These are phyloP conservation scores for Panulirus ornatus DNA, from an alignment of 1,140 invertebrate genomes.

Conservation along the genomic window DNA sequence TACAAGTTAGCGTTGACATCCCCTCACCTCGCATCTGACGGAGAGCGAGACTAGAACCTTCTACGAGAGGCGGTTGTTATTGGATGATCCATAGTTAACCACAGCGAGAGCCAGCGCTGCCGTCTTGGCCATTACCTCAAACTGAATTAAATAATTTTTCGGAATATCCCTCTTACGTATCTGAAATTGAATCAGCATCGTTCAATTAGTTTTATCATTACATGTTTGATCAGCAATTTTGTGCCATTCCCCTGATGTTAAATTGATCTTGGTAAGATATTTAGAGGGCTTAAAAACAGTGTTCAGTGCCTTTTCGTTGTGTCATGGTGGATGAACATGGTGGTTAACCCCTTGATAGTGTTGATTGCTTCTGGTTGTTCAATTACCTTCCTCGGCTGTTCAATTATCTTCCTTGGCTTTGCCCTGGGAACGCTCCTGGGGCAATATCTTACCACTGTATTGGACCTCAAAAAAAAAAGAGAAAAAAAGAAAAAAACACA, in stretches of 20 bases:
- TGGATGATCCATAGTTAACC: too few species aligned
- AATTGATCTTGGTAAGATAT: slow-evolving; percentile 8
- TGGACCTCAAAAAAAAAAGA: too few species aligned
- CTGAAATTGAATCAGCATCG: slow-evolving; percentile 40
- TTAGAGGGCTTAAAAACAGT: neutral
- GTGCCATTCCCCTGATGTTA: slow-evolving; percentile 25
- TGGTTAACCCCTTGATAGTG: neutral
- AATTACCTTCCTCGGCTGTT: neutral
- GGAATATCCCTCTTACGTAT: slow-evolving; percentile 27
- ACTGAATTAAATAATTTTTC: neutral
- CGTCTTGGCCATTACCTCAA: neutral
- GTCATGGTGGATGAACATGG: neutral
- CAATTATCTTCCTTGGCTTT: neutral
- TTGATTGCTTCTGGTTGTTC: neutral
- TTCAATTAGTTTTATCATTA: neutral
- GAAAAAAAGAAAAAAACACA: too few species aligned
- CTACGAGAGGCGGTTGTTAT: too few species aligned
- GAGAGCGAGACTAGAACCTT: too few species aligned
- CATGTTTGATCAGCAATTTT: neutral
- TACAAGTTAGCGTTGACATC: neutral
- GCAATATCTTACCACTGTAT: neutral
- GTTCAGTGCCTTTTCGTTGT: neutral
- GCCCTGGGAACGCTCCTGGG: neutral
- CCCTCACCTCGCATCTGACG: neutral
- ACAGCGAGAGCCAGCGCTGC: too few species aligned